Evolutionary conservation across 2,888 invertebrate genomes (phyloP).

Genomic region (Macropis europaea): DNA sequence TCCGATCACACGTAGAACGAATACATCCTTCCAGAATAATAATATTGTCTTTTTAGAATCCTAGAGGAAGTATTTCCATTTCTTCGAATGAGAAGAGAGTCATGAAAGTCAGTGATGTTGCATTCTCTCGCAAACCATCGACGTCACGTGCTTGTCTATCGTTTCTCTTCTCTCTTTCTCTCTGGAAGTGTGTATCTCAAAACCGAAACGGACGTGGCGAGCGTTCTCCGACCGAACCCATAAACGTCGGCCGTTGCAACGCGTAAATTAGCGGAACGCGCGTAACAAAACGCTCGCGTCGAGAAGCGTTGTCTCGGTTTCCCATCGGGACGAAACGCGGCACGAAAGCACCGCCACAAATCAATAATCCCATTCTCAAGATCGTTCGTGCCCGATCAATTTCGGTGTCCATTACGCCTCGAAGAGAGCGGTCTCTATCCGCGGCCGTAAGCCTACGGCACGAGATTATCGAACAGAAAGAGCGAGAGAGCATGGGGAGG

Average conservation of each 20-base stretch:
- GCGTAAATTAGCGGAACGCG: not conserved
- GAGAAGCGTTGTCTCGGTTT: constrained; percentile 2
- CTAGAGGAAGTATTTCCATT: too few species aligned
- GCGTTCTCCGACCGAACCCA: too few species aligned
- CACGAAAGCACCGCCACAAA: constrained; percentile 43
- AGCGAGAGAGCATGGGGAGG: not conserved
- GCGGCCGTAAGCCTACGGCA: constrained; percentile 41
- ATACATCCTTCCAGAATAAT: too few species aligned
- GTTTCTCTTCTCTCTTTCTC: too few species aligned
- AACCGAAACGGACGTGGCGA: not conserved
- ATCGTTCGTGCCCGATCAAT: constrained; percentile 62
- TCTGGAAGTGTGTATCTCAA: too few species aligned
- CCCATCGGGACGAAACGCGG: constrained; percentile 7
- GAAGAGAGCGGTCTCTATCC: constrained; percentile 57
- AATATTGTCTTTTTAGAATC: too few species aligned
- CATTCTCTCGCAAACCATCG: too few species aligned
- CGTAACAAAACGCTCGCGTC: not conserved
- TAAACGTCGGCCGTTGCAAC: not conserved
- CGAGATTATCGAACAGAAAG: constrained; percentile 54
- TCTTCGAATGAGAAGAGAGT: too few species aligned
- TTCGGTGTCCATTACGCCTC: constrained; percentile 57
- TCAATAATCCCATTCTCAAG: constrained; percentile 60
- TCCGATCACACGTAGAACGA: too few species aligned
- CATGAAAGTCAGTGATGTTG: too few species aligned
- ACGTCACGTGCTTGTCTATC: too few species aligned